phyloP scores from a whole-genome alignment of 2,888 invertebrate genomes.

The Drosophila longiperda region DNA sequence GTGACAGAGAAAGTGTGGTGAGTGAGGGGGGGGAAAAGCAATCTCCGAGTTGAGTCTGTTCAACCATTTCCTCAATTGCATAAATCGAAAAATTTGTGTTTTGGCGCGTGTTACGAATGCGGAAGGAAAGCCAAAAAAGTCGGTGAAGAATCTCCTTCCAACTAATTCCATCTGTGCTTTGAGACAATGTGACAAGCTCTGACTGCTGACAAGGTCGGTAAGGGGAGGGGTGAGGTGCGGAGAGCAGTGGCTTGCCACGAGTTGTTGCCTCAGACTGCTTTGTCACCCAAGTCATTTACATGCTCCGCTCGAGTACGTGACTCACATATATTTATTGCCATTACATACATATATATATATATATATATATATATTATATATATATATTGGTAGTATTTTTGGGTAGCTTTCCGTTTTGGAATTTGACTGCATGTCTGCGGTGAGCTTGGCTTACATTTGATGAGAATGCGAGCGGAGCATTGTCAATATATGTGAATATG shows the following conservation, averaged over 20 bases:
- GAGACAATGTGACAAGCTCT: constrained; percentile 74
- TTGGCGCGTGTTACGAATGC: constrained; percentile 77
- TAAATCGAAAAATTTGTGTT: constrained; percentile 80
- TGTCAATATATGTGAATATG: constrained; percentile 40
- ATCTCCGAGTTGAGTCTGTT: constrained; percentile 27
- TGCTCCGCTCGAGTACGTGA: constrained; percentile 74
- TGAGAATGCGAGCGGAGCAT: constrained; percentile 68
- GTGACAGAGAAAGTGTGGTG: background rate
- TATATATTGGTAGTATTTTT: constrained; percentile 25
- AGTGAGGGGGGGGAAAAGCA: background rate
- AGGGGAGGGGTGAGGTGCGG: background rate
- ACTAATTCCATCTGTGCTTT: constrained; percentile 45
- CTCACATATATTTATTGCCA: constrained; percentile 71
- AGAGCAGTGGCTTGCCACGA: background rate
- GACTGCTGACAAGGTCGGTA: constrained; percentile 22
- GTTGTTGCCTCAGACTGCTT: constrained; percentile 44
- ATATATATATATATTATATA: background rate
- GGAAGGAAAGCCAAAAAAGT: constrained; percentile 42
- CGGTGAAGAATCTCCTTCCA: constrained; percentile 29
- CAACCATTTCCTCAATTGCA: constrained; percentile 76
- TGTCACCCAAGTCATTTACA: constrained; percentile 81
- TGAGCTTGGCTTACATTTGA: constrained; percentile 67
- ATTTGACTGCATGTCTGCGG: constrained; percentile 49
- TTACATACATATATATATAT: constrained; percentile 26
- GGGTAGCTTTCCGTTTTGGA: constrained; percentile 43